A percentile compares a stretch with the other conserved stretches of the same genome.
Conservation (phyloP, 2,888 invertebrate genomes). For the Asteroscopus sphinx region DNA sequence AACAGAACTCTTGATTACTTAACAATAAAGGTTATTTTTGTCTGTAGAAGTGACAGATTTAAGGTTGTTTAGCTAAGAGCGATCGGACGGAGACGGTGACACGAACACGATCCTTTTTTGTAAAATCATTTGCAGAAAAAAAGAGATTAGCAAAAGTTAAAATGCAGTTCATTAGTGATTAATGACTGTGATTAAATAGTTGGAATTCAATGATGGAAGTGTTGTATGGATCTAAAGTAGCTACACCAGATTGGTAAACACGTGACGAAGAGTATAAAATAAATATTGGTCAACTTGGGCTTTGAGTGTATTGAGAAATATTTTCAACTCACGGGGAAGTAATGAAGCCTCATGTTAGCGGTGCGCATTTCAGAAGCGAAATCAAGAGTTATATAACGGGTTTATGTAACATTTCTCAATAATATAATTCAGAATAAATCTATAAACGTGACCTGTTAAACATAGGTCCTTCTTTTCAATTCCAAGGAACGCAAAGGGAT, state of each 20-base stretch:
- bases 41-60: slow-evolving; percentile 44
- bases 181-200: slow-evolving; percentile 37
- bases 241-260: no score
- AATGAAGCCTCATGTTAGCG: background rate
- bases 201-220: slow-evolving; percentile 10
- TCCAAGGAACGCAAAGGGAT: no score
- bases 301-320: background rate
- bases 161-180: slow-evolving; percentile 64
- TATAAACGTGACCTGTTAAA: no score
- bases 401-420: no score
- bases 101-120: slow-evolving; percentile 84
- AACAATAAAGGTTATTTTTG: slow-evolving; percentile 61
- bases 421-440: no score
- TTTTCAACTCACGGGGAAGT: background rate
- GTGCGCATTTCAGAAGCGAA: no score
- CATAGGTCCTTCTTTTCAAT: no score
- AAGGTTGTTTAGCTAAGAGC: slow-evolving; percentile 66
- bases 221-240: background rate
- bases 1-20: slow-evolving; percentile 57
- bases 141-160: slow-evolving; percentile 65
- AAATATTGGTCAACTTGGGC: no score
- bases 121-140: slow-evolving; percentile 80
- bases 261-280: background rate
- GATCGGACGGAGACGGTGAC: slow-evolving; percentile 77
- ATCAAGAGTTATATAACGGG: no score